Evolutionary conservation across 2,113 vertebrate genomes (phyloP).

Genomic region (Cisticola juncidis): DNA sequence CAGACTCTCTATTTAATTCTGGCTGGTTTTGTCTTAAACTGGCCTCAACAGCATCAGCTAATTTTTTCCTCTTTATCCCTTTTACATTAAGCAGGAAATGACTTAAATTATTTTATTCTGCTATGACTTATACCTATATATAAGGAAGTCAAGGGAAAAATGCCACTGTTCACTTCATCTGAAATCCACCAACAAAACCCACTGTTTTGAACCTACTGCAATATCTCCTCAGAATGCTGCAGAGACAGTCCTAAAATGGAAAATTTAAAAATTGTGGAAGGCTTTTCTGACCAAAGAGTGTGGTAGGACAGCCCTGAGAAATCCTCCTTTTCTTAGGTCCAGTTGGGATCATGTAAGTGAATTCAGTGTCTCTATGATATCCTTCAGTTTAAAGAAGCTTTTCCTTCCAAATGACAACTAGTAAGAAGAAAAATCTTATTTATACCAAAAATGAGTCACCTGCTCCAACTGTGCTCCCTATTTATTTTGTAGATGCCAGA

Average conservation of each 20-base stretch:
- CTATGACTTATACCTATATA: neutral
- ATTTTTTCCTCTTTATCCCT: neutral
- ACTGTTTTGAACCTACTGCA: neutral
- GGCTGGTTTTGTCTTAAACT: neutral
- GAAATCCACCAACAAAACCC: neutral
- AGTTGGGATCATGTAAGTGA: neutral
- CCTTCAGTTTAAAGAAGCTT: neutral
- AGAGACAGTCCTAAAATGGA: neutral
- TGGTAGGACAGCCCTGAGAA: neutral
- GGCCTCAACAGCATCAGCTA: neutral
- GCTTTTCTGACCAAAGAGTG: neutral
- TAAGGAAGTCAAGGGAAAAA: neutral
- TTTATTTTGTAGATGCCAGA: constrained; percentile 11
- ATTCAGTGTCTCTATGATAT: neutral
- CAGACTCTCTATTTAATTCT: neutral
- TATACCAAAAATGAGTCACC: neutral
- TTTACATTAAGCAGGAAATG: neutral
- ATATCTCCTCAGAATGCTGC: neutral
- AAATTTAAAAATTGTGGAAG: neutral
- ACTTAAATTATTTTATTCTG: neutral
- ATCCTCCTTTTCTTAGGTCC: neutral
- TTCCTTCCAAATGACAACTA: neutral
- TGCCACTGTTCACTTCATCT: neutral
- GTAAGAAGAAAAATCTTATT: neutral
- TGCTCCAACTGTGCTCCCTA: neutral